phyloP scores from a whole-genome alignment of 2,113 vertebrate genomes.

The Amphilophus citrinellus region DNA sequence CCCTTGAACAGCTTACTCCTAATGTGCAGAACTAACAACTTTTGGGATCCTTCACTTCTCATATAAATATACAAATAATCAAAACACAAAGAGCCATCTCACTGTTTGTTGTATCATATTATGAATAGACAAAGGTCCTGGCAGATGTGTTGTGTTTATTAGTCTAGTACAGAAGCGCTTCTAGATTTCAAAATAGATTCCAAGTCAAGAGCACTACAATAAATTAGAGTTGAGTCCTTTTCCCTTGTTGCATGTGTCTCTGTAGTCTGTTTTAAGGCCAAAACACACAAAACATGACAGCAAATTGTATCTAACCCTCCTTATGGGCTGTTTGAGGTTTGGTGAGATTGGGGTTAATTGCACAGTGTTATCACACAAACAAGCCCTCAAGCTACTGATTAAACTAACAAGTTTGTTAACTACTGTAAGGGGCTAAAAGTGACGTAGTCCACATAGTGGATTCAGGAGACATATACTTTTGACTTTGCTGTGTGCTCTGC shows the following conservation, averaged over 20 bases:
- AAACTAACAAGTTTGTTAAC: neutral
- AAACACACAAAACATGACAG: neutral
- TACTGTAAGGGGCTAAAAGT: neutral
- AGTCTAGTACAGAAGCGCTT: neutral
- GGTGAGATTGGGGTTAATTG: neutral
- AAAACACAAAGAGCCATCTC: neutral
- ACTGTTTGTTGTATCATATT: neutral
- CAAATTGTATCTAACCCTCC: neutral
- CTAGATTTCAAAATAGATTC: neutral
- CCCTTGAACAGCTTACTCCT: neutral
- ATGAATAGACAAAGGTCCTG: neutral
- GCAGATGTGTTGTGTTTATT: neutral
- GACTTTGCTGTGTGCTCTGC: neutral
- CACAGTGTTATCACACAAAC: neutral
- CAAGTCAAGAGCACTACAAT: neutral
- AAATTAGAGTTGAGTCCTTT: neutral
- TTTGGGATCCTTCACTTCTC: constrained; percentile 13
- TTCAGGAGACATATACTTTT: neutral
- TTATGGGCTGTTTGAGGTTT: neutral
- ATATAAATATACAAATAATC: neutral
- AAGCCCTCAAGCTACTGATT: neutral
- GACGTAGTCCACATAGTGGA: too few species aligned
- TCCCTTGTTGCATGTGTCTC: neutral
- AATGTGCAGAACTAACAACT: constrained; percentile 20
- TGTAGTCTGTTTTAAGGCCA: neutral